phyloP scores from a whole-genome alignment of 2,888 invertebrate genomes.

The Noctuana brunneofusca region DNA sequence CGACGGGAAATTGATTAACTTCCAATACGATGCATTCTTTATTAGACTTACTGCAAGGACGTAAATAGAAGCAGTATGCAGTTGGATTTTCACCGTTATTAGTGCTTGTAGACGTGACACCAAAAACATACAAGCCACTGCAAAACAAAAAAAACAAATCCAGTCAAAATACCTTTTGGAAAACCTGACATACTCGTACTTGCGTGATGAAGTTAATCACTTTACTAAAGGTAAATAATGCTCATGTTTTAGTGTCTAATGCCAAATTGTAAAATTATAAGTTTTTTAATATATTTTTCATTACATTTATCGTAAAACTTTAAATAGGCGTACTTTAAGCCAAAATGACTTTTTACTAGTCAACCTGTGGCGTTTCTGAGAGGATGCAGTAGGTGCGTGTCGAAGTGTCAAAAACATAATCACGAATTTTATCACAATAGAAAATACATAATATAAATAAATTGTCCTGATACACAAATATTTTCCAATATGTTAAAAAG shows the following conservation, averaged over 20 bases:
- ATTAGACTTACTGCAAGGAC: neutral
- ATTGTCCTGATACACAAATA: too few species aligned
- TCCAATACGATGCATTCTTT: conserved; percentile 6
- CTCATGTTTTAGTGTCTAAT: neutral
- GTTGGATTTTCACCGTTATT: neutral
- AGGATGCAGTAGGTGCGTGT: too few species aligned
- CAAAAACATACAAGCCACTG: too few species aligned
- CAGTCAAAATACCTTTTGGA: neutral
- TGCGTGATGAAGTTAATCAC: conserved; percentile 8
- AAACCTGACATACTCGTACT: neutral
- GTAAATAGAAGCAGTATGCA: conserved; percentile 17
- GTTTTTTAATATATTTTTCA: too few species aligned
- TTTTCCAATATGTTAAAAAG: too few species aligned
- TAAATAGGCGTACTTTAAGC: too few species aligned
- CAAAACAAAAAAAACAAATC: neutral
- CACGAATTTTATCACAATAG: too few species aligned
- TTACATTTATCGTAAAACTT: neutral
- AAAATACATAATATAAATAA: too few species aligned
- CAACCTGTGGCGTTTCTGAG: too few species aligned
- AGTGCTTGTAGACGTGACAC: neutral
- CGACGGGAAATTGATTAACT: conserved; percentile 11
- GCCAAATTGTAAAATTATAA: too few species aligned
- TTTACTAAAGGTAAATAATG: neutral
- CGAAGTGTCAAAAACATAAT: too few species aligned
- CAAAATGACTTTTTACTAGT: too few species aligned